phyloP scores from a whole-genome alignment of 2,888 invertebrate genomes.

The Sepiola atlantica region DNA sequence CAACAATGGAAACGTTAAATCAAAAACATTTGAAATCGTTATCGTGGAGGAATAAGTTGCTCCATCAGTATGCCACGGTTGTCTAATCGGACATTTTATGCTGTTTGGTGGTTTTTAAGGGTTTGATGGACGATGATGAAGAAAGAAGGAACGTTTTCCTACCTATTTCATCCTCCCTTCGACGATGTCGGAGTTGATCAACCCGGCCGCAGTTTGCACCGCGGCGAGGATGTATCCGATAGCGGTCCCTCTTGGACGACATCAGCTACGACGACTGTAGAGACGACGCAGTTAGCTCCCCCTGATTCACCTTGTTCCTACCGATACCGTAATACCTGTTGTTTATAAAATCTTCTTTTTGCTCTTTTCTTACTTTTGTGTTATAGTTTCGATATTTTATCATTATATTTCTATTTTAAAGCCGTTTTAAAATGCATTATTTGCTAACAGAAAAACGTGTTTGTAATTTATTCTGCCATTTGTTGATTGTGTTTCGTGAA shows the following conservation, averaged over 20 bases:
- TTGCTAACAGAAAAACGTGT: background rate
- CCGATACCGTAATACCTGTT: background rate
- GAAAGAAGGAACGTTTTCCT: background rate
- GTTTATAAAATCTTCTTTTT: background rate
- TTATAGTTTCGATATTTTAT: background rate
- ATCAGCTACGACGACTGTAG: background rate
- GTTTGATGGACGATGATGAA: background rate
- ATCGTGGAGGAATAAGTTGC: background rate
- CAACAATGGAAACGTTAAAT: background rate
- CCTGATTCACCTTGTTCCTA: background rate
- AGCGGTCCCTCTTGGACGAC: constrained; percentile 41
- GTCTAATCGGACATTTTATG: background rate
- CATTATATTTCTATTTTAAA: background rate
- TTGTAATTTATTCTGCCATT: background rate
- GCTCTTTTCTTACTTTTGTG: background rate
- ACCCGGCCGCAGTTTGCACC: constrained; percentile 41
- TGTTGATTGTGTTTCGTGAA: background rate
- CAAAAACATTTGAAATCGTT: background rate
- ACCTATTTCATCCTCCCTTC: constrained; percentile 43
- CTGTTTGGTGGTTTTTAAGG: background rate
- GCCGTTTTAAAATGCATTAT: background rate
- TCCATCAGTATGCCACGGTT: background rate
- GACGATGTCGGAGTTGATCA: constrained; percentile 42
- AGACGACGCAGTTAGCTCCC: background rate
- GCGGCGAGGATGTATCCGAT: constrained; percentile 33